Base-by-base conservation (phyloP, 2,888 invertebrate species). In the Trachelus troglodyta region DNA sequence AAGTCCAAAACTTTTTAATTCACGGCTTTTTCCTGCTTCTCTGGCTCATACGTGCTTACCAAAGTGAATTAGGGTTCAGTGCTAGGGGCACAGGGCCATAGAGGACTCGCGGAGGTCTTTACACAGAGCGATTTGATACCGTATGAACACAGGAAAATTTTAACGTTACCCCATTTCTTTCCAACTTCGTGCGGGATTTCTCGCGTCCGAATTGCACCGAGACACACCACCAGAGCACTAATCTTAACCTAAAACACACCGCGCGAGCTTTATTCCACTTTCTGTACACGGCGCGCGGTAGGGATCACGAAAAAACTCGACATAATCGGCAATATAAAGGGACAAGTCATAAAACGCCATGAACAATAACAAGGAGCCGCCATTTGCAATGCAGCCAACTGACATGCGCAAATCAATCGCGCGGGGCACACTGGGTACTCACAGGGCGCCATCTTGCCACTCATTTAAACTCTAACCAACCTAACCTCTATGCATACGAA, bases 291-390 rank as follows among this genome's bases (percentile, higher is more conserved):
- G 87, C 85, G 87, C 88, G 86, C 87, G 87, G 84, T 81, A 82
- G 79, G 83, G 85, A 86, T 89, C 86, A 85, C 88, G 86, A 89
- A 89, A 88, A 88, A 87, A 90, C 87, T 88, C 89, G 88, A 89
- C 90, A 90, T 90, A 89, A 90, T 89, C 90, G 89, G 87, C 87
- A 89, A 89, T 90, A 90, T 90, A 90, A 90, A 90, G 90, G 89
- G 90, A 90, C 90, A 90, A 90, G 90, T 91, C 91, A 90, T 90
- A 90, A 91, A 91, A 96, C 96, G 95, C 96, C 96, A 96, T 96
- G 96, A 97, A 98, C 97, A 98, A 98, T 97, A 98, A 98, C 97
- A 98, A 97, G 97, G 95, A 89, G 97, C 96, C 97, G 98, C 98
- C 98, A 98, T 98, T 98, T 97, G 97, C 96, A 97, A 96, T 97